Evolutionary conservation across 1,140 invertebrate genomes (phyloP), one percentile per base, ranked within the genome.

Genomic region (Drosophila serrata): DNA sequence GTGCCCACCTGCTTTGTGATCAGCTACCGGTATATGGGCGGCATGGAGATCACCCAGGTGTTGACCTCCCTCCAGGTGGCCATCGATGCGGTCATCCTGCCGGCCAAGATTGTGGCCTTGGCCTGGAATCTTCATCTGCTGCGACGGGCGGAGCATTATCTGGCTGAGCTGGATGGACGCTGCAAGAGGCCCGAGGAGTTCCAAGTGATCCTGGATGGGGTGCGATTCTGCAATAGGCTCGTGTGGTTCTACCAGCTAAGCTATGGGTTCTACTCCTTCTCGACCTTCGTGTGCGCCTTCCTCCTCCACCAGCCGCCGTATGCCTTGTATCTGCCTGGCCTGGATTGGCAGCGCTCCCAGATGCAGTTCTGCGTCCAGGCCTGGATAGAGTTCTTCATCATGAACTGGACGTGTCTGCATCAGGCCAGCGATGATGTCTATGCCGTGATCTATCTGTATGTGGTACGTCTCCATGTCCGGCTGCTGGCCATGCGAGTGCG

Each of bases 361-460:
- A 0, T 48, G 27, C 63, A 81, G 33, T 80, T 82, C 49, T 51
- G 48, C 17, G 29, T 68, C 46, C 76, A 70, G 35, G 61, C 68
- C 6, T 72, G 75, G 37, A 53, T 85, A 24, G 82, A 85, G 56
- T 80, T 69, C 42, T 19, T 68, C n/a, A 67, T 84, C 35, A 69
- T 85, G 59, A 67, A 77, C 61, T 62, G 75, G 35, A 73, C 82
- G 24, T 82, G 82, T n/a, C 75, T 82, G 24, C 82, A 85, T 2
- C 76, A 85, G 48, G 73, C 81, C 24, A 75, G 65, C 22, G 80
- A 80, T 13, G 82, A 85, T 53, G 69, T 70, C 24, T 85, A 85
- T n/a, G 62, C 82, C 0, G 80, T 85, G 0, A 85, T 80, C 46
- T 85, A 82, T 24, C 37, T 81, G 24, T 65, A 67, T 12, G 68